phyloP scores from a whole-genome alignment of 2,113 vertebrate species.

The Callopanchax toddi region DNA sequence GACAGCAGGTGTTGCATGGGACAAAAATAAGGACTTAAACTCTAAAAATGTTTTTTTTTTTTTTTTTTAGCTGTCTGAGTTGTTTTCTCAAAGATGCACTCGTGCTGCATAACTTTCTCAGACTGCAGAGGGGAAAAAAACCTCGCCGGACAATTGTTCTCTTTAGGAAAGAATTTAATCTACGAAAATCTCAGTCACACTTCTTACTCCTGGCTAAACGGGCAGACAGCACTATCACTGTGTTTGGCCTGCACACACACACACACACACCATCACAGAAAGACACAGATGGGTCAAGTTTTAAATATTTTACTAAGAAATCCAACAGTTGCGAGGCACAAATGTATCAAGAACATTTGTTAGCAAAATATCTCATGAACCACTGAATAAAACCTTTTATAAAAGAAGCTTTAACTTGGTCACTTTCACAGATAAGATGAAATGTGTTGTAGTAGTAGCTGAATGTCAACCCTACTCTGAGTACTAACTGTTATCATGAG shows the following conservation, averaged over 20 bases:
- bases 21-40: slow-evolving; percentile 5
- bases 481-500: too few relatives aligned
- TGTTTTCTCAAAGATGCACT: slow-evolving; percentile 15
- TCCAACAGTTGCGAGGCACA: too few relatives aligned
- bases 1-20: slow-evolving; percentile 46
- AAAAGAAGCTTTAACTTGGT: too few relatives aligned
- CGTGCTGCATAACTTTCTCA: not conserved
- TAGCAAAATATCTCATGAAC: too few relatives aligned
- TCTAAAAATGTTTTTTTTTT: slow-evolving; percentile 7
- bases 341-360: too few relatives aligned
- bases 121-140: slow-evolving; percentile 7
- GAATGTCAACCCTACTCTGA: too few relatives aligned
- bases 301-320: not conserved
- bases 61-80: slow-evolving; percentile 6
- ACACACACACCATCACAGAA: not conserved
- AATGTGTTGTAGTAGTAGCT: too few relatives aligned
- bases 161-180: slow-evolving; percentile 44
- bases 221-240: slow-evolving; percentile 16
- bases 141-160: slow-evolving; percentile 14
- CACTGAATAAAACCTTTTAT: too few relatives aligned
- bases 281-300: not conserved
- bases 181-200: slow-evolving; percentile 31
- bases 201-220: slow-evolving; percentile 26
- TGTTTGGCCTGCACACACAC: slow-evolving; percentile 3
- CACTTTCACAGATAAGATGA: too few relatives aligned